Evolutionary conservation across 1,140 invertebrate species (phyloP), one percentile per base, ranked within the genome.

Genomic region (Formica selysi): DNA sequence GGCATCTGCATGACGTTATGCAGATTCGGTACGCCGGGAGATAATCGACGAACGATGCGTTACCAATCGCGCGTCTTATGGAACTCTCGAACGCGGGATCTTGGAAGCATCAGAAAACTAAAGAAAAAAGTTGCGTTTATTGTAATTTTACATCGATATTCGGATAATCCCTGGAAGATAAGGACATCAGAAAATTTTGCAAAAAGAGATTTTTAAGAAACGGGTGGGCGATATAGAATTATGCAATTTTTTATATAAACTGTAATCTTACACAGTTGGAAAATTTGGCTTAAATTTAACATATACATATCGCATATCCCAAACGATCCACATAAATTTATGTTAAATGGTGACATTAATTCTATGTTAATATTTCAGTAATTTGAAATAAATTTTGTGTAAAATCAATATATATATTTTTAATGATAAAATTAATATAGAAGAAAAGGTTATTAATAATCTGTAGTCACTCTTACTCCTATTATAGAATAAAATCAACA

Each of bases 1-100:
- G 44, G 85, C 67, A 64, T 86, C 85, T 81, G 85, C 67, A 71
- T 36, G 57, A 70, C 44, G 51, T 68, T 71, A 86, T 86, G 78
- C 65, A 86, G 64, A 86, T 86, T 86, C 70, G 78, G n/a, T 19
- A 70, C 54, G 57, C 65, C 78, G 51, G 54, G 32, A 74, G 79
- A 83, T 83, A 83, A 83, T 74, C 54, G 68, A 29, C 79, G 68
- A 48, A 73, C 79, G 68, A 83, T 59, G 79, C 65, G 67, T 81
- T 81, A 32, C 79, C 79, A 70, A 81, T 81, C 38, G 67, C 67
- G 32, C 67, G 38, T 74, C 51, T 81, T 44, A 11, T 29, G 48
- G 64, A 67, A 64, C 26, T 41, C 44, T 44, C 38, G 38, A 44
- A 32, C 8, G n/a, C 11, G 19, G 19, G 38, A 38, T 59, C 68